Evolutionary conservation across 1,140 invertebrate species (phyloP).

Genomic region (Diorhabda carinulata): DNA sequence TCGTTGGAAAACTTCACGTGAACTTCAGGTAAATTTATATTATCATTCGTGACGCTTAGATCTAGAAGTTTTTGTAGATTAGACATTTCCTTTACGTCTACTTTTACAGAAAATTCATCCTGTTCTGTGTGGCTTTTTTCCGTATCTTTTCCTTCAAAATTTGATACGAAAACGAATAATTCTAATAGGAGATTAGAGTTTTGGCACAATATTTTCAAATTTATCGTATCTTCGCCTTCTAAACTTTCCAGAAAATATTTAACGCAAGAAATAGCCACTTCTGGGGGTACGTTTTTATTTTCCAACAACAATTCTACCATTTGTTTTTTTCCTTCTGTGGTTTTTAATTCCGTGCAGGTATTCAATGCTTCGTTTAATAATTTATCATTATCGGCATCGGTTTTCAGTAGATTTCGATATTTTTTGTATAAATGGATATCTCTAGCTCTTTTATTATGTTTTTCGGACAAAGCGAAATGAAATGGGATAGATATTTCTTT

Average conservation of each 20-base stretch:
- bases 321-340: slow-evolving; percentile 66
- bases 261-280: slow-evolving; percentile 54
- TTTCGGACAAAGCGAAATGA: slow-evolving; percentile 81
- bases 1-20: slow-evolving; percentile 43
- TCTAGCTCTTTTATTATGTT: slow-evolving; percentile 78
- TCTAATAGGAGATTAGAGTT: slow-evolving; percentile 42
- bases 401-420: slow-evolving; percentile 64
- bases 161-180: slow-evolving; percentile 36
- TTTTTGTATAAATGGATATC: slow-evolving; percentile 84
- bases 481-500: slow-evolving; percentile 85
- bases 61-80: slow-evolving; percentile 47
- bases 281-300: slow-evolving; percentile 57
- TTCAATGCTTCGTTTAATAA: slow-evolving; percentile 52
- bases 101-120: slow-evolving; percentile 17
- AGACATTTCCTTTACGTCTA: slow-evolving; percentile 41
- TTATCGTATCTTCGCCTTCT: slow-evolving; percentile 25
- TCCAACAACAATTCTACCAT: slow-evolving; percentile 66
- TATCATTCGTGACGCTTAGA: slow-evolving; percentile 38
- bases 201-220: slow-evolving; percentile 35
- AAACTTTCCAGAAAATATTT: slow-evolving; percentile 49
- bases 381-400: slow-evolving; percentile 52
- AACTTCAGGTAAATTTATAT: slow-evolving; percentile 29
- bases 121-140: slow-evolving; percentile 26
- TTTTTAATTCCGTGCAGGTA: slow-evolving; percentile 66
- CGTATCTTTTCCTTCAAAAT: slow-evolving; percentile 16